Percentiles rank a stretch among this genome's conserved stretches.
These are phyloP conservation scores for Tetragnatha versicolor DNA, from an alignment of 1,140 invertebrate species.

Conservation along the genomic window DNA sequence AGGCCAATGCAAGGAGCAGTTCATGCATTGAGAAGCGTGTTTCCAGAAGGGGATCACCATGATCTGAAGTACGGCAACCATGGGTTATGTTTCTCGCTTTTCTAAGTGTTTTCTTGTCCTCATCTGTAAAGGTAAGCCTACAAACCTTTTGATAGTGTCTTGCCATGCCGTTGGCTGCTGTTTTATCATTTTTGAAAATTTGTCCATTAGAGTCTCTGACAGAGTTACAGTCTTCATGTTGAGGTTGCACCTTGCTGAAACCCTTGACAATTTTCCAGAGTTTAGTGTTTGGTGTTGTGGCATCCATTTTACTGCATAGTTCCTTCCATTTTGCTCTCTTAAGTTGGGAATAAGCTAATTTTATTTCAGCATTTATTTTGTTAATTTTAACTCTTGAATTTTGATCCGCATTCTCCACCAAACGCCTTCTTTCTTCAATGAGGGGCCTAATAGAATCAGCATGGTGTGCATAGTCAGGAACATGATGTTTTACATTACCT, in stretches of 20 bases:
- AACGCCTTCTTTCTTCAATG: background rate
- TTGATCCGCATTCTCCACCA: background rate
- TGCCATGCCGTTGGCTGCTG: background rate
- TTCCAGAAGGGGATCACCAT: background rate
- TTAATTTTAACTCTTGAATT: background rate
- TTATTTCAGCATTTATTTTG: constrained; percentile 2
- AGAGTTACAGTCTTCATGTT: constrained; percentile 1
- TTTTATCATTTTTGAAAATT: background rate
- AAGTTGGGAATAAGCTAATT: too few relatives aligned
- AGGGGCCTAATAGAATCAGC: background rate
- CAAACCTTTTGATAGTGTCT: background rate
- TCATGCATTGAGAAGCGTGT: background rate
- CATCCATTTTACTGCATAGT: too few relatives aligned
- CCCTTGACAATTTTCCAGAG: background rate
- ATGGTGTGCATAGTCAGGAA: background rate
- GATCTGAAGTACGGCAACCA: background rate
- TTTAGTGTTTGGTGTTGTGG: background rate
- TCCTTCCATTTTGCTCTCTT: too few relatives aligned
- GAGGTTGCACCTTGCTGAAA: background rate
- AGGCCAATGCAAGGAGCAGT: background rate
- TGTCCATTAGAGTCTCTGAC: constrained; percentile 1
- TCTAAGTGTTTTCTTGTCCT: background rate
- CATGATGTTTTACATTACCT: background rate
- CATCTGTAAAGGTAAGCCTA: background rate
- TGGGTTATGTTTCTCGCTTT: background rate